Conservation (phyloP, 2,888 invertebrate species). For the Dysmachus trigonus region DNA sequence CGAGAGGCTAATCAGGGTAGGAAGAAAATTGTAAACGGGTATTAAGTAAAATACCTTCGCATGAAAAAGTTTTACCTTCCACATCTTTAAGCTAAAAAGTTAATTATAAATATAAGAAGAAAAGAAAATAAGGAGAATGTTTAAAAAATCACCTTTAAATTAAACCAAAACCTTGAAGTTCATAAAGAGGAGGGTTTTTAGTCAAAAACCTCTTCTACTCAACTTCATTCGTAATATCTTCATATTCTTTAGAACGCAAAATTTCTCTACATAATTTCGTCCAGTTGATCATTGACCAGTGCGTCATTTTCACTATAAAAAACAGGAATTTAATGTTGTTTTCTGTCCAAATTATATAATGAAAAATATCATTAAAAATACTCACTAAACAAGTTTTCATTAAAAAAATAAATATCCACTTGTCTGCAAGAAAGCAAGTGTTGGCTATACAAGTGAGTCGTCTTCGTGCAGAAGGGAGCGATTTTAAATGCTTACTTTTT, state of each 20-base stretch:
- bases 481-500: not conserved
- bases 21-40: not conserved
- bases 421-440: not conserved
- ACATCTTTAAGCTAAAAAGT: too few species aligned
- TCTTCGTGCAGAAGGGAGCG: not conserved
- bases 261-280: not conserved
- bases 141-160: too few species aligned
- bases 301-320: not conserved
- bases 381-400: not conserved
- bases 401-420: not conserved
- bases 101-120: too few species aligned
- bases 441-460: not conserved
- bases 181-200: too few species aligned
- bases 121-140: too few species aligned
- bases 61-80: too few species aligned
- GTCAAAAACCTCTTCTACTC: not conserved
- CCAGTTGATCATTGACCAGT: not conserved
- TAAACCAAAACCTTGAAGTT: not conserved
- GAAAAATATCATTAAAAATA: not conserved
- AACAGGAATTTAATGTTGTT: not conserved
- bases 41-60: not conserved
- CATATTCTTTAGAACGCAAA: not conserved
- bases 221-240: not conserved
- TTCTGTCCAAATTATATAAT: not conserved
- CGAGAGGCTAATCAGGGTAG: too few species aligned